Evolutionary conservation across 1,140 invertebrate species (phyloP).

Genomic region (Drosophila yakuba): DNA sequence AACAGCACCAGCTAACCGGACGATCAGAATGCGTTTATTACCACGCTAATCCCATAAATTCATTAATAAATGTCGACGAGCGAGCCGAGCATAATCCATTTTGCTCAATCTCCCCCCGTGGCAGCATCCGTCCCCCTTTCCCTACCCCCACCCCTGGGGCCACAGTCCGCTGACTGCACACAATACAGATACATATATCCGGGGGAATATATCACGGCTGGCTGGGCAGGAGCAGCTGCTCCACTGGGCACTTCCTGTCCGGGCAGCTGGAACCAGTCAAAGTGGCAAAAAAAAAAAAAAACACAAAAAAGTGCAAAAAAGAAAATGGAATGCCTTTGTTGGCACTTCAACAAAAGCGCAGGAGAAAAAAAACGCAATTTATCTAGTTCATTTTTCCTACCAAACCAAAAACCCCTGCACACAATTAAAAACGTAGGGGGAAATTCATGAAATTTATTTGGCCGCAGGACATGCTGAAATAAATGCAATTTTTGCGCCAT

Average conservation of each 20-base stretch:
- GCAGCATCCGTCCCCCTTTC: not conserved
- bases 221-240: conserved; percentile 61
- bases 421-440: conserved; percentile 45
- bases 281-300: conserved; percentile 56
- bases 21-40: conserved; percentile 69
- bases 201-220: conserved; percentile 67
- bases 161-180: conserved; percentile 65
- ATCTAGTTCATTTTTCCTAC: conserved; percentile 65
- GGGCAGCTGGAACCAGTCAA: conserved; percentile 52
- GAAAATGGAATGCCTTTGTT: conserved; percentile 66
- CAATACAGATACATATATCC: conserved; percentile 58
- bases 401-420: conserved; percentile 16
- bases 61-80: conserved; percentile 78
- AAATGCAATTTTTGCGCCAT: conserved; percentile 60
- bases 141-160: not conserved
- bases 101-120: conserved; percentile 39
- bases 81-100: conserved; percentile 70
- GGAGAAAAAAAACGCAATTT: conserved; percentile 59
- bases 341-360: conserved; percentile 54
- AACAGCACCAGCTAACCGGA: conserved; percentile 20
- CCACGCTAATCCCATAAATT: conserved; percentile 68
- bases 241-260: conserved; percentile 28
- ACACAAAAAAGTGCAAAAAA: conserved; percentile 33
- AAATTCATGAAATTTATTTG: conserved; percentile 32
- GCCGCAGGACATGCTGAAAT: conserved; percentile 11